phyloP scores from a whole-genome alignment of 2,113 vertebrate species.

The Onychostoma macrolepis region DNA sequence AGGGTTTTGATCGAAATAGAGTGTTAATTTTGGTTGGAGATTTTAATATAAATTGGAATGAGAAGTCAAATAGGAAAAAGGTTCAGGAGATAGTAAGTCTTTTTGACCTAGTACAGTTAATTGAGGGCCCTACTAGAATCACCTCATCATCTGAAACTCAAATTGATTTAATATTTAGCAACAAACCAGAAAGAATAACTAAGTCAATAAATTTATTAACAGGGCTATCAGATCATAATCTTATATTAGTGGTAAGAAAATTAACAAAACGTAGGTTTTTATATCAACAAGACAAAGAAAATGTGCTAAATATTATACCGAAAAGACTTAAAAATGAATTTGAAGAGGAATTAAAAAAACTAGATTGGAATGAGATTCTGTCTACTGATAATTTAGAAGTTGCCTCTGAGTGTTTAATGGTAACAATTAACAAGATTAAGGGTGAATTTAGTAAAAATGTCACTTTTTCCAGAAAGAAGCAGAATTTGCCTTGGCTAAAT shows the following conservation, averaged over 20 bases:
- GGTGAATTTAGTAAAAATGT: background rate
- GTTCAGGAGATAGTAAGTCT: too few relatives aligned
- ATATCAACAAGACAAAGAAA: background rate
- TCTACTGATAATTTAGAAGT: background rate
- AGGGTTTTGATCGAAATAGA: background rate
- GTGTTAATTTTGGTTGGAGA: background rate
- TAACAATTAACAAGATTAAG: background rate
- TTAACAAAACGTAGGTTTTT: background rate
- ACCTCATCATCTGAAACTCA: too few relatives aligned
- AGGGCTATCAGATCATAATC: background rate
- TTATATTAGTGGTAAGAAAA: background rate
- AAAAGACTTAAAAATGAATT: background rate
- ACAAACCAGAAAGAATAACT: background rate
- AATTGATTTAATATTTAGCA: too few relatives aligned
- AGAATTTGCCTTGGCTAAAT: background rate
- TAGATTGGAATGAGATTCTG: background rate
- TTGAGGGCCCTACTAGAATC: too few relatives aligned
- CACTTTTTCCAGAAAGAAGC: background rate
- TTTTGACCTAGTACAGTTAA: too few relatives aligned
- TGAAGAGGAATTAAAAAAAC: background rate
- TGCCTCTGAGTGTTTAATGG: background rate
- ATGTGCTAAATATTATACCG: too few relatives aligned
- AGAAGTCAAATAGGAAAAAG: too few relatives aligned
- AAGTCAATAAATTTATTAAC: background rate
- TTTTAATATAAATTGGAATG: background rate